Evolutionary conservation across 2,797 vertebrate species (phyloP).

Genomic region (Pygocentrus nattereri): DNA sequence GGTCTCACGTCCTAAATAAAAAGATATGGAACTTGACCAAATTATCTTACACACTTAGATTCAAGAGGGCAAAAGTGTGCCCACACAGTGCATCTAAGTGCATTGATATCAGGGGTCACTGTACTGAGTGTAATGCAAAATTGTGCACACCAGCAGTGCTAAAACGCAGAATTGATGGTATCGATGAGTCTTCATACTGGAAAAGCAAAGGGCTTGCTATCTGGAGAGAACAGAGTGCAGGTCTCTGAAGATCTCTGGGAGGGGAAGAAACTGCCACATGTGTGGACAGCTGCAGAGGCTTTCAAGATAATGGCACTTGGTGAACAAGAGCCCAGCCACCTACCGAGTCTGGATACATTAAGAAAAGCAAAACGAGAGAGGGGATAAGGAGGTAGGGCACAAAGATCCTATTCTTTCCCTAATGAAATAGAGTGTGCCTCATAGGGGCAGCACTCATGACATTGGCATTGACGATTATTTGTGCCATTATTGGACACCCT

Average conservation of each 20-base stretch:
- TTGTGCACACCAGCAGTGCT: slow-evolving; percentile 9
- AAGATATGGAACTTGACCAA: slow-evolving; percentile 11
- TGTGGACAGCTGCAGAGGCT: slow-evolving; percentile 9
- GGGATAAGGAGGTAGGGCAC: slow-evolving; percentile 5
- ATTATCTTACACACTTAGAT: slow-evolving; percentile 19
- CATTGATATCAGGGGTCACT: slow-evolving; percentile 8
- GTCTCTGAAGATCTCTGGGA: slow-evolving; percentile 27
- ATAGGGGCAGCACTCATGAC: not conserved
- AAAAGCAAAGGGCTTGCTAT: slow-evolving; percentile 2
- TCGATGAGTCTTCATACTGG: slow-evolving; percentile 14
- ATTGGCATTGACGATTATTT: not conserved
- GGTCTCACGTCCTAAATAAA: not conserved
- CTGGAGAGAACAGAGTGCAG: not conserved
- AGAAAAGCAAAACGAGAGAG: slow-evolving; percentile 32
- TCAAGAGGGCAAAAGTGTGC: not conserved
- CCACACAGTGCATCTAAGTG: slow-evolving; percentile 9
- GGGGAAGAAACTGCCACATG: slow-evolving; percentile 11
- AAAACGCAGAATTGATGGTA: not conserved
- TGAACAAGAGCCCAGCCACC: slow-evolving; percentile 13
- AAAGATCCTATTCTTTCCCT: not conserved
- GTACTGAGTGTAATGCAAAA: not conserved
- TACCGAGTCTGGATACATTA: slow-evolving; percentile 10
- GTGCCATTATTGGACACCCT: slow-evolving; percentile 4
- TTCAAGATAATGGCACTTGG: slow-evolving; percentile 22
- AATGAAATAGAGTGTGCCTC: not conserved